Evolutionary conservation across 2,888 invertebrate species (phyloP), one percentile per base, ranked within the genome.

Genomic region (Drosophila picticornis): DNA sequence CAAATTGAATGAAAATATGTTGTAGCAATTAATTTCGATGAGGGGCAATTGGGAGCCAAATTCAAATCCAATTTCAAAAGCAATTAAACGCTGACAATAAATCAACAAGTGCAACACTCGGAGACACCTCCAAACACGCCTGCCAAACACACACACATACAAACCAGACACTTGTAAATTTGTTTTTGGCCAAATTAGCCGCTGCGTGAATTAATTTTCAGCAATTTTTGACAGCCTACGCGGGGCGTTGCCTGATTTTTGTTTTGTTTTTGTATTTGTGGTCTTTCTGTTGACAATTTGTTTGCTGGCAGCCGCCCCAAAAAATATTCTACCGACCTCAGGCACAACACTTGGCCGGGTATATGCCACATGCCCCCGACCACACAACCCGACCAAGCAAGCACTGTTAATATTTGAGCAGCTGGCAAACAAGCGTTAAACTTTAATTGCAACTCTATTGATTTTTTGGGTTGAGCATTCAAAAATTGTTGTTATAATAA

Each of bases 51-150:
- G 16, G 10, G 36, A 43, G n/a, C 40, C 31, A 43, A 70, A 75
- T 73, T 86, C 74, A 83, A 87, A 91, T 79, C 77, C 85, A 87
- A 88, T 87, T 91, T 84, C 81, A 81, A 91, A 91, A 88, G 87
- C 87, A 91, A 91, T 91, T 91, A 91, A 91, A 81, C 76, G 68
- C 69, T 75, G 72, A 66, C 82, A 83, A 91, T 91, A 91, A 91
- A 91, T 91, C 91, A 90, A 81, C 84, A 88, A 84, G 87, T 88
- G 89, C 84, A 85, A 63, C 82, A 84, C 65, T 86, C 70, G 72
- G 80, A 72, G 80, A 81, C 88, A 86, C 84, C 89, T 84, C 74
- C 74, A 64, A 69, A 61, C 76, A 76, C 58, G 76, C 77, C 80
- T 82, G 69, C 70, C 80, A 67, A 69, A 79, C 57, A 63, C 57